A percentile compares a stretch with the other conserved stretches of the same genome.
Evolutionary conservation across 2,888 invertebrate genomes (phyloP).

Genomic region (Drosophila eohydei): DNA sequence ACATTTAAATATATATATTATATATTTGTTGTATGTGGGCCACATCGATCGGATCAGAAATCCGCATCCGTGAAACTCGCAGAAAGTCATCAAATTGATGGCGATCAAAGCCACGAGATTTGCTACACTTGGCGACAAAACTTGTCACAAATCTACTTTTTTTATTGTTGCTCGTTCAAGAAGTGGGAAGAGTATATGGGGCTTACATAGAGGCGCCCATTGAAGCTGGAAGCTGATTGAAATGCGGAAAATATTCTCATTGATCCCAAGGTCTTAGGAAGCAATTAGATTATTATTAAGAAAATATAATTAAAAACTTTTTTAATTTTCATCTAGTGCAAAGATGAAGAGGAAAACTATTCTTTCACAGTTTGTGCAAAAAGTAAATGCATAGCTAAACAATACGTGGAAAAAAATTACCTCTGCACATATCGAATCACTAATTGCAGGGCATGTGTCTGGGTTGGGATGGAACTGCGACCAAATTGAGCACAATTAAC

Average conservation of each 20-base stretch:
- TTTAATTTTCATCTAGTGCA: no score
- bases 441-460: slow-evolving; percentile 57
- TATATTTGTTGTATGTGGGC: not conserved
- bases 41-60: not conserved
- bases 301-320: no score
- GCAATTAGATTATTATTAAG: no score
- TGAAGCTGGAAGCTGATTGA: no score
- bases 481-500: not conserved
- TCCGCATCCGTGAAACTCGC: not conserved
- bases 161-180: not conserved
- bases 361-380: slow-evolving; percentile 16
- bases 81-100: slow-evolving; percentile 6
- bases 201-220: no score
- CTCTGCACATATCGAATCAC: slow-evolving; percentile 38
- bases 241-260: no score
- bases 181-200: not conserved
- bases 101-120: not conserved
- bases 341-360: no score
- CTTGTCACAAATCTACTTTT: not conserved
- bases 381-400: slow-evolving; percentile 30
- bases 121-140: not conserved
- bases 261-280: no score
- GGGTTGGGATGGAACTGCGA: slow-evolving; percentile 14
- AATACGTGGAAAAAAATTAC: slow-evolving; percentile 22
- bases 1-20: slow-evolving; percentile 19